Base-by-base conservation (phyloP, 2,888 invertebrate genomes). In the Caenorhabditis virilis region DNA sequence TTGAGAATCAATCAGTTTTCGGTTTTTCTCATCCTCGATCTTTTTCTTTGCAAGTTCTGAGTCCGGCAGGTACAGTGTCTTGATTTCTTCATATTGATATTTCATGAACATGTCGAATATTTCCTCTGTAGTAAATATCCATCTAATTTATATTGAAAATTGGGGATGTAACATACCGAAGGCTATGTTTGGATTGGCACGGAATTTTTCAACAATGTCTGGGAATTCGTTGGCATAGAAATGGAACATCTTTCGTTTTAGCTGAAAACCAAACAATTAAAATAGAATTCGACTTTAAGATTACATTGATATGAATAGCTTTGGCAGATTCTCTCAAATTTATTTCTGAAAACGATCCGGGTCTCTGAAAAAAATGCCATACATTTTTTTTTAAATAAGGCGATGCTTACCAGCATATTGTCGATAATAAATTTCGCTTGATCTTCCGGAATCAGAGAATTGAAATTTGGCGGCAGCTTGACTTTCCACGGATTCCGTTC, bases 41-140 rank as follows among this genome's bases (percentile, higher is more conserved):
- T n/a, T n/a, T n/a, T n/a, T n/a, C n/a, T n/a, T n/a, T n/a, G n/a
- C n/a, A n/a, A n/a, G n/a, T n/a, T n/a, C n/a, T n/a, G n/a, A n/a
- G n/a, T n/a, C n/a, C n/a, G n/a, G n/a, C n/a, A n/a, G n/a, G n/a
- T n/a, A n/a, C n/a, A n/a, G n/a, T n/a, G n/a, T n/a, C n/a, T n/a
- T n/a, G n/a, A n/a, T n/a, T n/a, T n/a, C n/a, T n/a, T 50, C 57
- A 15, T 45, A 13, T 11, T 26, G 20, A 20, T 18, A 46, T n/a
- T 39, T 30, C 2, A 35, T 15, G 18, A 36, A 46, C 2, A 36
- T 51, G 26, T 42, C 15, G 22, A 20, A 16, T 43, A 68, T 69
- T 30, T 46, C 30, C 5, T 68, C 67, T 67, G 26, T 45, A 69
- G 58, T n/a, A 36, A 43, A 18, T 43, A n/a, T n/a, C 16, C 33